Evolutionary conservation across 2,888 invertebrate genomes (phyloP).

Genomic region (Amitus sp.): DNA sequence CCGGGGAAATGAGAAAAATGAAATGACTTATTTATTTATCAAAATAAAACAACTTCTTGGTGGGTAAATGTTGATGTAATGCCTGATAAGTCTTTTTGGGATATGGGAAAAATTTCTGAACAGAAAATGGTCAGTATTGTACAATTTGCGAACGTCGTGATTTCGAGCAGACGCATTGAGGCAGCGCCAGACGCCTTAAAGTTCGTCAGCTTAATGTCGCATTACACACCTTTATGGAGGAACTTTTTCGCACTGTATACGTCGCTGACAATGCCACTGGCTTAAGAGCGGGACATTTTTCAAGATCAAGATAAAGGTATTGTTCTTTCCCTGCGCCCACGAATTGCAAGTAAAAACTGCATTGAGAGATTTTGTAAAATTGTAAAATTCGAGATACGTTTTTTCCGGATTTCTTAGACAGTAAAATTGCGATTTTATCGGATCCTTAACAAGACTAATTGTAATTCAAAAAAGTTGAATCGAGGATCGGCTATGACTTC

Average conservation of each 20-base stretch:
- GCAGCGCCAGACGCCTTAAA: constrained; percentile 23
- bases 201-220: constrained; percentile 38
- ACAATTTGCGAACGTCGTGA: constrained; percentile 7
- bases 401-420: too few relatives aligned
- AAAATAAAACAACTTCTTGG: too few relatives aligned
- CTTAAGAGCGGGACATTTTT: constrained; percentile 55
- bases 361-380: too few relatives aligned
- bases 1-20: background rate
- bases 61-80: too few relatives aligned
- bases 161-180: constrained; percentile 13
- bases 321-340: constrained; percentile 48
- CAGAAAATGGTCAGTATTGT: too few relatives aligned
- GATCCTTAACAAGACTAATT: too few relatives aligned
- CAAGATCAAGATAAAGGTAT: constrained; percentile 56
- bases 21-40: background rate
- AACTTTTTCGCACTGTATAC: constrained; percentile 30
- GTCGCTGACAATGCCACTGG: constrained; percentile 49
- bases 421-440: too few relatives aligned
- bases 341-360: constrained; percentile 25
- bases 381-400: too few relatives aligned
- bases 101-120: too few relatives aligned
- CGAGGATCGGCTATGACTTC: too few relatives aligned
- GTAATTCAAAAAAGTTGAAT: too few relatives aligned
- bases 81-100: too few relatives aligned
- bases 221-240: constrained; percentile 39